Evolutionary conservation across 2,797 vertebrate genomes (phyloP).

Genomic region (Psittacula derbiana): DNA sequence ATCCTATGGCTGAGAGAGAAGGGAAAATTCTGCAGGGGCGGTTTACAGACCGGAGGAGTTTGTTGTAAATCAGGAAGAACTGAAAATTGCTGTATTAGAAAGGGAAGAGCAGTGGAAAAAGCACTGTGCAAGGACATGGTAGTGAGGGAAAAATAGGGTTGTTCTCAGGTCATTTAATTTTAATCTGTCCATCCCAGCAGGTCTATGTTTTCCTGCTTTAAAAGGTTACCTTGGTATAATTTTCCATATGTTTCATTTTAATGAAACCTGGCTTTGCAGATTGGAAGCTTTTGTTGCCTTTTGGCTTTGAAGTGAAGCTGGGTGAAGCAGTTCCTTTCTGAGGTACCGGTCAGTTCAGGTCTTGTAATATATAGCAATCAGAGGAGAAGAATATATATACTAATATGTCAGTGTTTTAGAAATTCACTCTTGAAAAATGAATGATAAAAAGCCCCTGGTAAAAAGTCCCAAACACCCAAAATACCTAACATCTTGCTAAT

Average conservation of each 20-base stretch:
- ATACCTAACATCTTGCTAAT: neutral
- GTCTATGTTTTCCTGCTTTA: neutral
- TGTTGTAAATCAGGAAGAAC: neutral
- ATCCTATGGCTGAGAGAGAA: neutral
- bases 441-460: neutral
- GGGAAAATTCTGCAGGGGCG: neutral
- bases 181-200: neutral
- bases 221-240: neutral
- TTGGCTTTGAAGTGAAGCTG: neutral
- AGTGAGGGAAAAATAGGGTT: neutral
- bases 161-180: neutral
- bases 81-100: neutral
- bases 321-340: neutral
- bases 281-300: neutral
- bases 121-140: neutral
- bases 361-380: neutral
- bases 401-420: neutral
- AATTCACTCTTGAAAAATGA: neutral
- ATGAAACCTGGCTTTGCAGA: neutral
- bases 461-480: neutral
- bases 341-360: neutral
- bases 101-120: neutral
- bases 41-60: neutral
- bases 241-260: conserved; percentile 1
- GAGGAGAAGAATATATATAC: neutral